Evolutionary conservation across 2,113 vertebrate genomes (phyloP).

Genomic region (Ornithorhynchus anatinus): DNA sequence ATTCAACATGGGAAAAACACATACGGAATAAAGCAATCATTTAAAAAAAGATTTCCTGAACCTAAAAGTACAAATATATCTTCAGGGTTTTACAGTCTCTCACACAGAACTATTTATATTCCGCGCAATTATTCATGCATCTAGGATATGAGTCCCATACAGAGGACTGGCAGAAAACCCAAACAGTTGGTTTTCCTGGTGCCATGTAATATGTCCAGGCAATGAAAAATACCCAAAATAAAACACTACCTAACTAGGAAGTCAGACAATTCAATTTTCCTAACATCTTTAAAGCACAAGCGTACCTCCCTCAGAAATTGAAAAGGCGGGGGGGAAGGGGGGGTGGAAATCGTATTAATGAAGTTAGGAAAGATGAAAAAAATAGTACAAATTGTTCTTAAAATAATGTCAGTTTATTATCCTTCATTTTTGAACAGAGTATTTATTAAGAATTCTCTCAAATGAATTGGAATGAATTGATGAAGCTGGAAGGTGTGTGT

Average conservation of each 20-base stretch:
- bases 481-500: neutral
- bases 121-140: slow-evolving; percentile 66
- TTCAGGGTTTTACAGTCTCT: slow-evolving; percentile 69
- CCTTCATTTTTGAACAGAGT: slow-evolving; percentile 45
- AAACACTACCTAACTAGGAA: slow-evolving; percentile 33
- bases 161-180: slow-evolving; percentile 36
- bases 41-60: slow-evolving; percentile 66
- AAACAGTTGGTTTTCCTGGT: slow-evolving; percentile 64
- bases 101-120: slow-evolving; percentile 74
- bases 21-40: slow-evolving; percentile 66
- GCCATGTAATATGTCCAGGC: slow-evolving; percentile 15
- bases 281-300: neutral
- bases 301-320: neutral
- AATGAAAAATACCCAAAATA: slow-evolving; percentile 12
- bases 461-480: slow-evolving; percentile 6
- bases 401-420: neutral
- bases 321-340: neutral
- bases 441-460: neutral
- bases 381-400: neutral
- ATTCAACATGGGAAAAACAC: slow-evolving; percentile 47
- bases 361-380: too few species aligned
- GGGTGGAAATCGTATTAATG: too few species aligned
- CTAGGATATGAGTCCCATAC: slow-evolving; percentile 47
- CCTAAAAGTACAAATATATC: slow-evolving; percentile 73
- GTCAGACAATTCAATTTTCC: slow-evolving; percentile 33